A percentile compares a stretch with the other conserved stretches of the same genome.
Conservation (phyloP, 2,797 vertebrate genomes). For the Sebastes trivittatus region DNA sequence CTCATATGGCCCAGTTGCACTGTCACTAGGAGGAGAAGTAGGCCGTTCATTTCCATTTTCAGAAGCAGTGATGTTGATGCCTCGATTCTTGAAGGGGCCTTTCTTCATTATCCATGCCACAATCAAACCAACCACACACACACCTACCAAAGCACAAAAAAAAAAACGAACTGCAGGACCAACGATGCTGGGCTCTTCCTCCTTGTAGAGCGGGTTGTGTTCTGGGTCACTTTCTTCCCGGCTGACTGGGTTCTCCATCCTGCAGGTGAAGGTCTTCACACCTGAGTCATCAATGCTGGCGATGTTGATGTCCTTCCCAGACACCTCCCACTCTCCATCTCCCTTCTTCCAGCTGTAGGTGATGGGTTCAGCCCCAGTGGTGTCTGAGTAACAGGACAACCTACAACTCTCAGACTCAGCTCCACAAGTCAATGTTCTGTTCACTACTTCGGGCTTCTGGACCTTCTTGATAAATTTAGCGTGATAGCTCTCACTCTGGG, state of each 20-base stretch:
- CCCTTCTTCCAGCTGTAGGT: conserved; percentile 20
- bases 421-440: fast-evolving
- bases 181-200: no score
- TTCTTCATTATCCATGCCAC: not conserved
- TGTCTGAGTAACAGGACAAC: fast-evolving
- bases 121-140: not conserved
- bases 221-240: fast-evolving
- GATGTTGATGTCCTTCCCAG: fast-evolving
- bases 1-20: no score
- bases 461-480: fast-evolving
- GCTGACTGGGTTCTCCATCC: not conserved
- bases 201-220: fast-evolving
- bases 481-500: fast-evolving
- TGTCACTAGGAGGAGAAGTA: no score
- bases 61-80: no score
- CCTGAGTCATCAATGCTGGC: fast-evolving
- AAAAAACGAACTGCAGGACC: no score
- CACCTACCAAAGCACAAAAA: no score
- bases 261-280: not conserved
- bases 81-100: not conserved
- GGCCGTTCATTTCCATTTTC: no score
- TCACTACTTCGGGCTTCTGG: fast-evolving
- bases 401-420: fast-evolving
- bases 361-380: fast-evolving
- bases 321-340: fast-evolving